These are phyloP conservation scores for Xenops minutus DNA, from an alignment of 2,797 vertebrate genomes.

Conservation along the genomic window DNA sequence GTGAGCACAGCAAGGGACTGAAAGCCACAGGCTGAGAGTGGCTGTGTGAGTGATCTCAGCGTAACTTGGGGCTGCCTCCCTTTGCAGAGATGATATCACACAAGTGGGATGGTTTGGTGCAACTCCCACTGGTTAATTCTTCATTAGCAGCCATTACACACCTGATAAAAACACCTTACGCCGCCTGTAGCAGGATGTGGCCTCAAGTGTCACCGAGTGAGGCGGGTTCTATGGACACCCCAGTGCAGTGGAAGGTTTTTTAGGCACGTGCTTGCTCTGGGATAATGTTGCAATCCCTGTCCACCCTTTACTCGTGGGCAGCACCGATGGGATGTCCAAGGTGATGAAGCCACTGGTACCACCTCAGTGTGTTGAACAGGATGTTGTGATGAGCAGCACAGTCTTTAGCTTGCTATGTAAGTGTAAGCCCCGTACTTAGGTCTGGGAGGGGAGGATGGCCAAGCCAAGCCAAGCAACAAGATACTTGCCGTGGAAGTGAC, in stretches of 20 bases:
- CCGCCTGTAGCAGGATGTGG: conserved; percentile 23
- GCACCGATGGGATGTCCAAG: background rate
- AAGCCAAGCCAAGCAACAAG: background rate
- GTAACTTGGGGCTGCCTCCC: background rate
- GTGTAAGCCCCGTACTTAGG: background rate
- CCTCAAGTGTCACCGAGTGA: background rate
- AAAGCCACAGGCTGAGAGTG: background rate
- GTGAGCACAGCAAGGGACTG: background rate
- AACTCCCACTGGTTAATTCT: conserved; percentile 44
- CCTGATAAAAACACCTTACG: conserved; percentile 3
- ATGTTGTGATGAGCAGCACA: background rate
- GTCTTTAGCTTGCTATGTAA: background rate
- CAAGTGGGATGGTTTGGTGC: background rate
- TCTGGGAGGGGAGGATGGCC: background rate
- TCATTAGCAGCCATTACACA: conserved; percentile 49
- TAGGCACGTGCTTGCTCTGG: background rate
- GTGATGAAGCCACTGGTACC: background rate
- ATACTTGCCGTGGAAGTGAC: background rate
- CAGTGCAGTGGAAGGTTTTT: background rate
- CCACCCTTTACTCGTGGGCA: background rate
- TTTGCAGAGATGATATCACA: conserved; percentile 20
- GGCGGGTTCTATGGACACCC: background rate
- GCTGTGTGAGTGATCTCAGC: background rate
- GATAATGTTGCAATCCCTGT: background rate
- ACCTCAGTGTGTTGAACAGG: background rate